Conservation (phyloP, 2,797 vertebrate genomes). For the Natrix natrix region DNA sequence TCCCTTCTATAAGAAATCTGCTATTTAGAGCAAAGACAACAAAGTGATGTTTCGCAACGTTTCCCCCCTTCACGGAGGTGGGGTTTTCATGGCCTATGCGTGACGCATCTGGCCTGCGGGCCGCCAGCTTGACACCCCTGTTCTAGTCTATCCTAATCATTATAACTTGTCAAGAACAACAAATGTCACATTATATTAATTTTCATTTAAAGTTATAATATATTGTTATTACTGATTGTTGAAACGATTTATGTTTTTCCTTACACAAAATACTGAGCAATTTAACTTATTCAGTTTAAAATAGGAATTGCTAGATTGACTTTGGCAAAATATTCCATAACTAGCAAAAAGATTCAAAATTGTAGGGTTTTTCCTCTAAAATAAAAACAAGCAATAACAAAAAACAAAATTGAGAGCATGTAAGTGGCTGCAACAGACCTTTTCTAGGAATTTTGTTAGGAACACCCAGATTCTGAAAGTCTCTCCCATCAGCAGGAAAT, state of each 20-base stretch:
- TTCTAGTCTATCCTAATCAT: background rate
- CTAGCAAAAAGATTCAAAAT: background rate
- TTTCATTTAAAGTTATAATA: background rate
- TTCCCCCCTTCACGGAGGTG: too few species aligned
- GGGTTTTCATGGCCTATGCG: too few species aligned
- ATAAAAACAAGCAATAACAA: background rate
- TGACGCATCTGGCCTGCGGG: too few species aligned
- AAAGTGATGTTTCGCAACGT: too few species aligned
- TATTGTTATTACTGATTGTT: background rate
- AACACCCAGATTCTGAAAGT: conserved; percentile 56
- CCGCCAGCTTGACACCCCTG: too few species aligned
- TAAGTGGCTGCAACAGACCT: conserved; percentile 62
- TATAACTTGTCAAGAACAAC: background rate
- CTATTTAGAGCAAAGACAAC: background rate
- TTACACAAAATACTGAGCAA: background rate
- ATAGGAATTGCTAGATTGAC: background rate
- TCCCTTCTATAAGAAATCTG: background rate
- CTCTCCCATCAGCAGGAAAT: conserved; percentile 67
- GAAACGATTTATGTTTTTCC: background rate
- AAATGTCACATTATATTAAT: background rate
- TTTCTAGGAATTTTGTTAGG: conserved; percentile 76
- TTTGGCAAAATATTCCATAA: background rate
- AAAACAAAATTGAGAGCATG: background rate
- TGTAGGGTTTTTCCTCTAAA: background rate
- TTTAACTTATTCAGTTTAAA: background rate